Evolutionary conservation across 1,140 invertebrate genomes (phyloP), one percentile per base, ranked within the genome.

Genomic region (Cyclina sinensis): DNA sequence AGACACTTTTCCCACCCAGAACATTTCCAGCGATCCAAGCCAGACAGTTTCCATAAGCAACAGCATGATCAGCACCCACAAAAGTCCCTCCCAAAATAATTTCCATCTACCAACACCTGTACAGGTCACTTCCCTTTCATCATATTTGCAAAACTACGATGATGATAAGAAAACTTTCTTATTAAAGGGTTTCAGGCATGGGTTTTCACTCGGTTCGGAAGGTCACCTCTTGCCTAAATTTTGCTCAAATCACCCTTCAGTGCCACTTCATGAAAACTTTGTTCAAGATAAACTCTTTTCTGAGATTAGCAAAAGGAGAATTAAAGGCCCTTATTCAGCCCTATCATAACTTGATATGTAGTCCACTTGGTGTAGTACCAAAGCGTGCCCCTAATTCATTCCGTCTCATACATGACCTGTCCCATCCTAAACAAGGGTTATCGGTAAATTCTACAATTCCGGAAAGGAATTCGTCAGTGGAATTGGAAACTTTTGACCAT

Each of bases 401-500:
- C 46, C 16, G 76, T 9, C 1, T 79, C 2, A 82, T 82, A n/a
- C 79, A 65, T 65, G 54, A 82, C n/a, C 37, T 82, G 5, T 82
- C 57, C 12, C 39, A 27, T n/a, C 4, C 54, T 18, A 35, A 32
- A 82, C 5, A n/a, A 9, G 37, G 27, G 5, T 5, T 30, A 9
- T 85, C 65, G 16, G 24, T 85, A 24, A 85, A 85, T 35, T 1
- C 11, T 24, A 0, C 5, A 0, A 73, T 85, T 54, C 62, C 83
- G 4, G 16, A 76, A 5, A 18, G 57, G 32, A 70, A 27, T 39
- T 54, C 24, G 14, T 16, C 32, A 5, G 46, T 73, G 7, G 5
- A 11, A 4, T 59, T 73, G 18, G 83, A 74, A 85, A 74, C 65
- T 12, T 54, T 85, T 57, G 83, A 85, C 16, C 5, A 57, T 76